These are phyloP conservation scores for Chiloscyllium plagiosum DNA, from an alignment of 2,113 vertebrate species.

Conservation along the genomic window DNA sequence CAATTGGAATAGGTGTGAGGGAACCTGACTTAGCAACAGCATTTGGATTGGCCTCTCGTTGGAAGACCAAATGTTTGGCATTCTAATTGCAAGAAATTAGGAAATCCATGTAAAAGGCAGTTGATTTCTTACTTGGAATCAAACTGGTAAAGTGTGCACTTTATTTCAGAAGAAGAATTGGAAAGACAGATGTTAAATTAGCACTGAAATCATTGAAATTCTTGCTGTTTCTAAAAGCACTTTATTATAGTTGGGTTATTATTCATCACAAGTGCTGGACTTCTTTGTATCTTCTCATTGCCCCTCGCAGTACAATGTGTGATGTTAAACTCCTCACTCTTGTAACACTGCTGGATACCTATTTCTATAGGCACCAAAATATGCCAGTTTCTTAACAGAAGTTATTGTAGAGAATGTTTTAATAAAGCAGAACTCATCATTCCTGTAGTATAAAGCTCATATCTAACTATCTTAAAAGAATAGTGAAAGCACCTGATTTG, in stretches of 20 bases:
- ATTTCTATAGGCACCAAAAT: background rate
- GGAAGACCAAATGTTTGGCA: background rate
- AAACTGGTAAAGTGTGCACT: too few relatives aligned
- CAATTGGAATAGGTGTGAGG: too few relatives aligned
- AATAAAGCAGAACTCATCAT: background rate
- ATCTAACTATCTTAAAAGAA: background rate
- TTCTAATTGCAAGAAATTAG: background rate
- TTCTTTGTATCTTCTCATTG: background rate
- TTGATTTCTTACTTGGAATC: background rate
- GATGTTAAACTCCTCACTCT: background rate
- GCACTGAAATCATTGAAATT: background rate
- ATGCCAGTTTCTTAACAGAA: background rate
- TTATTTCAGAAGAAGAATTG: background rate
- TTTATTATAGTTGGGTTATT: too few relatives aligned
- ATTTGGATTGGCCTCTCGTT: too few relatives aligned
- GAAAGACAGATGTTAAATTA: background rate
- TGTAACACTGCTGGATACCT: background rate
- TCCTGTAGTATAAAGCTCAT: background rate
- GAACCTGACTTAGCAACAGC: too few relatives aligned
- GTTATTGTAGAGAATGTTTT: background rate
- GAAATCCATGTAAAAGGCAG: background rate
- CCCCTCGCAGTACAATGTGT: background rate
- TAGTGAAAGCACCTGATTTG: background rate
- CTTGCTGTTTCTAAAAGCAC: background rate
- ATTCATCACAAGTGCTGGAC: background rate